phyloP scores from a whole-genome alignment of 2,797 vertebrate species.

The Sarcoramphus papa region DNA sequence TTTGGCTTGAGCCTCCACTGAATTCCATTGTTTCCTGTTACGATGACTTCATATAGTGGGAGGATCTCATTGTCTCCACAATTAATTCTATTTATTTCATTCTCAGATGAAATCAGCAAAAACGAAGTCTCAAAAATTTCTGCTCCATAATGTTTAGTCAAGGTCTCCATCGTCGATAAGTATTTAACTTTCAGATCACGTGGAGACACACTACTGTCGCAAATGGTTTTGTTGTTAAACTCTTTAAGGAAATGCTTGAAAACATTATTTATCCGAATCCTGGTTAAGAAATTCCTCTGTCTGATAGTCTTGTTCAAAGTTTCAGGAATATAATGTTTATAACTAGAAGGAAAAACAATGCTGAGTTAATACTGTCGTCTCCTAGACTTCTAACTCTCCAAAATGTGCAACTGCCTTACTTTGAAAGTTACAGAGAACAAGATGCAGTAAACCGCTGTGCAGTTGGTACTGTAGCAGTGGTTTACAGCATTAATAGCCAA shows the following conservation, averaged over 20 bases:
- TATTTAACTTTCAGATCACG: constrained; percentile 98
- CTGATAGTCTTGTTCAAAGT: constrained; percentile 88
- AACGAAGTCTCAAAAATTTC: constrained; percentile 81
- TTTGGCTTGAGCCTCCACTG: constrained; percentile 85
- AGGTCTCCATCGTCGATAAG: constrained; percentile 90
- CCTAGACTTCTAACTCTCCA: not conserved
- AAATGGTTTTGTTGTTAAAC: constrained; percentile 92
- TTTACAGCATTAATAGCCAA: not conserved
- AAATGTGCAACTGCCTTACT: not conserved
- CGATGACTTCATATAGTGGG: constrained; percentile 79
- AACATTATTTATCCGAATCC: constrained; percentile 93
- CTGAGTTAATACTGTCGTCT: not conserved
- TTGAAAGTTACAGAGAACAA: not conserved
- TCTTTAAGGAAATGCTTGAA: constrained; percentile 97
- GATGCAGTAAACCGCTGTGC: not conserved
- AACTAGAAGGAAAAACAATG: constrained; percentile 71
- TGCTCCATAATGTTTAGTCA: constrained; percentile 85
- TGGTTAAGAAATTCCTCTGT: constrained; percentile 91
- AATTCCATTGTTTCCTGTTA: constrained; percentile 89
- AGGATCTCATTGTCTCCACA: constrained; percentile 50
- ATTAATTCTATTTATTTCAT: constrained; percentile 71
- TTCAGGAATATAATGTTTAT: constrained; percentile 93
- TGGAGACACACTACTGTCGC: constrained; percentile 85
- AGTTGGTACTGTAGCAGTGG: not conserved
- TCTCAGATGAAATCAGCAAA: constrained; percentile 82